Conservation (phyloP, 2,113 vertebrate species). For the Paedocypris sp. region DNA sequence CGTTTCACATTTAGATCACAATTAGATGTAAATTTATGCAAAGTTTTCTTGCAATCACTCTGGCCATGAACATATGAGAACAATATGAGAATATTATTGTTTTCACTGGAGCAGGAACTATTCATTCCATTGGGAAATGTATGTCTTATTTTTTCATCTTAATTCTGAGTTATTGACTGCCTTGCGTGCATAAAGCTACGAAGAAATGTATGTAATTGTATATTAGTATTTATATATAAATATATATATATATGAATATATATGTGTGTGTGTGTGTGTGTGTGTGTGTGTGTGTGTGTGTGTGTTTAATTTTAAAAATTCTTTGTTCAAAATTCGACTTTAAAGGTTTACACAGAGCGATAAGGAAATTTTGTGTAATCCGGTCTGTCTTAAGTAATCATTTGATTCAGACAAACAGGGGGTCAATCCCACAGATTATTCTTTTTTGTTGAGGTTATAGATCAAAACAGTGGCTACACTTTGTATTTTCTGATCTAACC, state of each 20-base stretch:
- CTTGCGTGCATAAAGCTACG: background rate
- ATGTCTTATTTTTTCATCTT: slow-evolving; percentile 14
- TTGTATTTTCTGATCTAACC: slow-evolving; percentile 29
- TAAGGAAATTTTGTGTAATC: too few relatives aligned
- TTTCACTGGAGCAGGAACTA: slow-evolving; percentile 42
- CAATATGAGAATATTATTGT: slow-evolving; percentile 42
- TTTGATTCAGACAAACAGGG: slow-evolving; percentile 22
- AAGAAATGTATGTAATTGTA: too few relatives aligned
- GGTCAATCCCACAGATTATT: slow-evolving; percentile 14
- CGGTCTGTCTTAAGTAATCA: background rate
- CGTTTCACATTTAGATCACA: slow-evolving; percentile 29
- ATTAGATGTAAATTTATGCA: slow-evolving; percentile 55
- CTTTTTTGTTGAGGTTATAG: slow-evolving; percentile 16
- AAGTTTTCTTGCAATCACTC: slow-evolving; percentile 39
- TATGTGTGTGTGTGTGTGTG: too few relatives aligned
- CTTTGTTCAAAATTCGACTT: too few relatives aligned
- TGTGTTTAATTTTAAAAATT: too few relatives aligned
- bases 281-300: too few relatives aligned
- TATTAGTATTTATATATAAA: too few relatives aligned
- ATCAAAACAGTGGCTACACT: slow-evolving; percentile 37
- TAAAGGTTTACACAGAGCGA: too few relatives aligned
- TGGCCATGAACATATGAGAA: slow-evolving; percentile 15
- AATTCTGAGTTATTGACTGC: slow-evolving; percentile 10
- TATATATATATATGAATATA: too few relatives aligned
- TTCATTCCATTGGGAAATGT: slow-evolving; percentile 1